Base-by-base conservation (phyloP, 2,113 vertebrate species). In the Trogon surrucura region DNA sequence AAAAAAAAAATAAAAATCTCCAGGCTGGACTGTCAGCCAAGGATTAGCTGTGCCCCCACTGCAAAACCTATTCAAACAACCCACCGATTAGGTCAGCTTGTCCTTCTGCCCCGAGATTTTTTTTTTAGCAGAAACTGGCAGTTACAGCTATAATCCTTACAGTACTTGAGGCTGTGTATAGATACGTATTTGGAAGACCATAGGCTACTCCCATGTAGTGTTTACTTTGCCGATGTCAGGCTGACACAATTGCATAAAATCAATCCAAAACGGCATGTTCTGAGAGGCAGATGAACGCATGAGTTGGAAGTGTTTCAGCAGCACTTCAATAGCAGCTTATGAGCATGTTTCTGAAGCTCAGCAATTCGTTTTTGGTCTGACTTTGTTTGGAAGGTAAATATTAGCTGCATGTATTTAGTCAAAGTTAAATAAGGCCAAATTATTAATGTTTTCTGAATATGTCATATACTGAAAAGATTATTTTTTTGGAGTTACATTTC, bases 41-140 rank as follows among this genome's bases (percentile, higher is more conserved):
- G 91, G 97, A 97, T 98, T 97, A 98, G 88, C 92, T 89, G 71
- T 95, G 96, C 88, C 91, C 95, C 91, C 85, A 89, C 95, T 96
- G 67, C 89, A 97, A 97, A 97, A 95, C 97, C 95, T 96, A 93
- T 96, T 97, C 96, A 97, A 96, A 96, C 96, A 96, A 93, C 94
- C 88, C 72, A 86, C 78, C 8, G 81, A 89, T 97, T 93, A 97
- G 97, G 97, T 97, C 97, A 97, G 84, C 95, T 92, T 96, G 96
- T 95, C 97, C 91, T 97, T 94, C 91, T 97, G 85, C 94, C 92
- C 90, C 54, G 80, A 87, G 88, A 97, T 85, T 83, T 96, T 91
- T 90, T 89, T 96, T 91, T 91, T 89, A 91, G 92, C 88, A 96
- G 93, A 86, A 97, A 81, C 90, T 92, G 94, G 88, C 91, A 95